Base-by-base conservation (phyloP, 2,888 invertebrate genomes). In the Danaus chrysippus region DNA sequence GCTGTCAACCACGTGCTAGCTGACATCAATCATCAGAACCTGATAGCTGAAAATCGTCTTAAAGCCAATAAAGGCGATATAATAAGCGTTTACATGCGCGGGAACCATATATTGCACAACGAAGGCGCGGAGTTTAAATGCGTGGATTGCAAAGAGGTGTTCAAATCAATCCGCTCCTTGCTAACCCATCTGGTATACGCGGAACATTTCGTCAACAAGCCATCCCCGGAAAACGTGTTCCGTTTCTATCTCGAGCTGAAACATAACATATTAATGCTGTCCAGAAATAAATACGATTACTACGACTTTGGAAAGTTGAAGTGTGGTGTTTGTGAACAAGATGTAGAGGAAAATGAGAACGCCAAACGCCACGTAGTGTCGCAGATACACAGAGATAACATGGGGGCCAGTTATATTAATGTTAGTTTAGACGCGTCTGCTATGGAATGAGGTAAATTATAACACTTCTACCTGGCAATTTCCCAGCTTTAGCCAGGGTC, bases 401-500 rank as follows among this genome's bases (percentile, higher is more conserved):
- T 91, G 90, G 91, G 90, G 78, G 83, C 87, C 81, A 87, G 82
- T 76, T 89, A 85, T 76, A 79, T 87, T 71, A 84, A 76, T 76
- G 68, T 82, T 66, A 76, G 61, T 70, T 68, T 86, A 72, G 90
- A 89, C 59, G 73, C 74, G 54, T 75, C 84, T 69, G 81, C 77
- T 67, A 73, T 82, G 69, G 90, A 90, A 66, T 90, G 76, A 87
- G 82, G 88, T 87, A 43, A 67, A 66, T 49, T 23, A 15, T 42
- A n/a, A n/a, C n/a, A n/a, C n/a, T n/a, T n/a, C n/a, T n/a, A n/a
- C n/a, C n/a, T n/a, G n/a, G n/a, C n/a, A n/a, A n/a, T n/a, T n/a
- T n/a, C n/a, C n/a, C n/a, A n/a, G n/a, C n/a, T n/a, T n/a, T n/a
- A n/a, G n/a, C n/a, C n/a, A n/a, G n/a, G n/a, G n/a, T n/a, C n/a